Percentiles rank a stretch among this genome's conserved stretches.
phyloP scores from a whole-genome alignment of 2,113 vertebrate species.

The Orycteropus afer region DNA sequence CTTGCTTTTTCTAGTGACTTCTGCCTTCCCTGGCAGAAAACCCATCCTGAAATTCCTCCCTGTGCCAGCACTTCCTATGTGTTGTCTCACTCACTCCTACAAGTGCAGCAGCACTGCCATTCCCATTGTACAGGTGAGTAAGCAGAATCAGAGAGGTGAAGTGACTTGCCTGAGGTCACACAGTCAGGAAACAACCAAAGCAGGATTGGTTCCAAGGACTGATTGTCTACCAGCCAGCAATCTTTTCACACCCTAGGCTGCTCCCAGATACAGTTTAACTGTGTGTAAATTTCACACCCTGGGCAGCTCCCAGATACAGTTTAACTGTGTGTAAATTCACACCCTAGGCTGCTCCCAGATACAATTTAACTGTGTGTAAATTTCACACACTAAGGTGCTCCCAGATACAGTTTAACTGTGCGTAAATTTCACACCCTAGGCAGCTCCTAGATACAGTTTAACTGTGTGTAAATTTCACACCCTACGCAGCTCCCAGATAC shows the following conservation, averaged over 20 bases:
- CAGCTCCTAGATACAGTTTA: not conserved
- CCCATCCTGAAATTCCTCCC: too few species aligned
- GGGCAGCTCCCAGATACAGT: not conserved
- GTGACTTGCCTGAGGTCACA: not conserved
- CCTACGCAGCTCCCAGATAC: not conserved
- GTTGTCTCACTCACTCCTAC: fast-evolving
- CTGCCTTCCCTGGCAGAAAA: not conserved
- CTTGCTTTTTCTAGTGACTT: not conserved
- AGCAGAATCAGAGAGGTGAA: not conserved
- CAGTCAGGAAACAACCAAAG: not conserved
- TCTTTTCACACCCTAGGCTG: not conserved
- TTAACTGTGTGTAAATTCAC: too few species aligned
- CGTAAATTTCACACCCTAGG: not conserved
- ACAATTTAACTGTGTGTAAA: too few species aligned
- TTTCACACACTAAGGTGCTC: too few species aligned
- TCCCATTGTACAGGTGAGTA: not conserved
- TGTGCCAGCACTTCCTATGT: not conserved
- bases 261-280: too few species aligned
- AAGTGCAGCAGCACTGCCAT: not conserved
- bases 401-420: too few species aligned
- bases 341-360: too few species aligned
- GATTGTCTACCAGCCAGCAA: fast-evolving
- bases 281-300: too few species aligned
- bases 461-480: too few species aligned
- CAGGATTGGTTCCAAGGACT: not conserved